Conservation (phyloP, 30 jellyfish, hydroid and myxozoan species). For the Aurelia coerulea region DNA sequence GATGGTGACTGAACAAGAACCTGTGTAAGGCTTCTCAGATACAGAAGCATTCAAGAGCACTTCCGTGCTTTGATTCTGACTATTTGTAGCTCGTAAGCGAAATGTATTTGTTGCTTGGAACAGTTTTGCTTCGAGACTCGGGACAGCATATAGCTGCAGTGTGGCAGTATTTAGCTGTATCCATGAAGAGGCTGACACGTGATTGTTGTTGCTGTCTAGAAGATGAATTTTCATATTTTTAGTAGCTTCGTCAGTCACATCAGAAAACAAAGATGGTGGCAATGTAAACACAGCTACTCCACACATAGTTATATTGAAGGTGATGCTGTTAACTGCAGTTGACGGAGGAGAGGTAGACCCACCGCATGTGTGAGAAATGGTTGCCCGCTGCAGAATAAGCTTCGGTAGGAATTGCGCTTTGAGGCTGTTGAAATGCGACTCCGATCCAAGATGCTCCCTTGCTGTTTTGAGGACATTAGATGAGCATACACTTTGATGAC, state of each 20-base stretch:
- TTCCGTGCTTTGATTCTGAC: constrained; percentile 37
- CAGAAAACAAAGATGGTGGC: constrained; percentile 60
- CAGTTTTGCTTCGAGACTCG: constrained; percentile 27
- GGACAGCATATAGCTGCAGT: constrained; percentile 76
- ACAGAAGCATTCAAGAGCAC: constrained; percentile 39
- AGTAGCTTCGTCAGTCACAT: constrained; percentile 47
- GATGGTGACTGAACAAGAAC: constrained; percentile 74
- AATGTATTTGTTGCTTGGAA: constrained; percentile 9
- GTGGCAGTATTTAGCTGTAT: constrained; percentile 84
- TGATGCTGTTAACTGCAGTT: background rate
- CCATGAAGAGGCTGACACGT: constrained; percentile 87
- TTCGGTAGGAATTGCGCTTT: constrained; percentile 40
- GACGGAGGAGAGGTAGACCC: constrained; percentile 78
- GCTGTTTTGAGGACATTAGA: constrained; percentile 28
- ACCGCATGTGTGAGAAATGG: constrained; percentile 47
- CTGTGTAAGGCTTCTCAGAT: constrained; percentile 66
- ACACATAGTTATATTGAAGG: constrained; percentile 37
- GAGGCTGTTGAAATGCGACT: constrained; percentile 21
- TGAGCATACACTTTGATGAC: constrained; percentile 67
- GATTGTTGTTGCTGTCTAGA: constrained; percentile 10
- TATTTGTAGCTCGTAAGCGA: constrained; percentile 72
- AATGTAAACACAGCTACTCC: constrained; percentile 40
- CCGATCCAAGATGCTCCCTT: constrained; percentile 38
- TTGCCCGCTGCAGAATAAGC: constrained; percentile 54
- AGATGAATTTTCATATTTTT: constrained; percentile 41